Evolutionary conservation across 1,140 invertebrate species (phyloP).

Genomic region (Drosophila eugracilis): DNA sequence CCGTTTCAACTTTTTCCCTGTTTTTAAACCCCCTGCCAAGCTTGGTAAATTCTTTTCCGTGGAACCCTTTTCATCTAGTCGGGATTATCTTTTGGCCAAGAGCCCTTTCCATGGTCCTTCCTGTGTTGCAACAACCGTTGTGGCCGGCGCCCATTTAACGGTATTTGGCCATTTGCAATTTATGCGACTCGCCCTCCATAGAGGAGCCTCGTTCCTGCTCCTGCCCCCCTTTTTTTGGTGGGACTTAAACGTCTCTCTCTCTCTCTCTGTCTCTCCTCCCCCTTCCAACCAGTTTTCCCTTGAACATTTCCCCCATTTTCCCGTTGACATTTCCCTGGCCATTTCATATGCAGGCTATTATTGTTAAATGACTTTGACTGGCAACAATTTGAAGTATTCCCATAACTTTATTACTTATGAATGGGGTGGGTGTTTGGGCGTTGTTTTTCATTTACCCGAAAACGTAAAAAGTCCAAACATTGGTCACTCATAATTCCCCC

Average conservation of each 20-base stretch:
- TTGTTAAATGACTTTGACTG: constrained; percentile 64
- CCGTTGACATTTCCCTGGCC: constrained; percentile 23
- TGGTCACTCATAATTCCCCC: constrained; percentile 3
- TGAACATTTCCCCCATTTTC: no score
- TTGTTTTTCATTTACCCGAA: neutral
- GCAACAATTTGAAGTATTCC: constrained; percentile 13
- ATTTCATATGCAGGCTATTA: constrained; percentile 69
- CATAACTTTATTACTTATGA: neutral
- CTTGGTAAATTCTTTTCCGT: neutral
- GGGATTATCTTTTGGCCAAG: constrained; percentile 5
- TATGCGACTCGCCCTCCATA: constrained; percentile 50
- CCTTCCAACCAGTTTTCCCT: no score
- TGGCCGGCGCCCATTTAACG: constrained; percentile 71
- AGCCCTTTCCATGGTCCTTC: constrained; percentile 11
- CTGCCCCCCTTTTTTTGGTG: no score
- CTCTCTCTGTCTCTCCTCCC: no score
- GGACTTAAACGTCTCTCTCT: neutral
- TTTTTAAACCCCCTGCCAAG: no score
- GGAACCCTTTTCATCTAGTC: neutral
- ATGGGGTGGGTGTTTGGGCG: no score
- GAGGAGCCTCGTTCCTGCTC: neutral
- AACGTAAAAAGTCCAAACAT: neutral
- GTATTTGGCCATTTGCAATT: constrained; percentile 77
- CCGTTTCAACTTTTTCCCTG: neutral
- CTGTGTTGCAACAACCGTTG: constrained; percentile 36